Evolutionary conservation across 1,140 invertebrate genomes (phyloP).

Genomic region (Chionoecetes opilio): DNA sequence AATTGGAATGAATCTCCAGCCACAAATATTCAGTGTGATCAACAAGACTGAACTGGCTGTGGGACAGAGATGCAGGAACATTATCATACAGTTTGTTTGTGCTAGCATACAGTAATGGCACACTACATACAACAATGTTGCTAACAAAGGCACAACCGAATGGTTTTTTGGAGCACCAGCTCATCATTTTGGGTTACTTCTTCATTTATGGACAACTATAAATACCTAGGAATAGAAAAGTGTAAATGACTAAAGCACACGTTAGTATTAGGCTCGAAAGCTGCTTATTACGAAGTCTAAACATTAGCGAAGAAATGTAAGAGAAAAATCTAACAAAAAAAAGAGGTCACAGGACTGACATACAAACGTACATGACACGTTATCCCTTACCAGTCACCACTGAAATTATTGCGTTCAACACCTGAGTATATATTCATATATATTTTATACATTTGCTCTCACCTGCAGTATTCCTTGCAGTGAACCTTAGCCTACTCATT

Average conservation of each 20-base stretch:
- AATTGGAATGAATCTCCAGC: background rate
- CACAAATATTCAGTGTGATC: background rate
- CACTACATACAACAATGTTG: slow-evolving; percentile 70
- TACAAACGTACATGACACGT: slow-evolving; percentile 62
- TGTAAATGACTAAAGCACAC: slow-evolving; percentile 71
- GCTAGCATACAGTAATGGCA: slow-evolving; percentile 74
- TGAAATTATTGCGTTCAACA: slow-evolving; percentile 47
- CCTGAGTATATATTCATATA: background rate
- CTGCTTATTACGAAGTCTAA: slow-evolving; percentile 60
- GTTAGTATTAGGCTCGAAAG: slow-evolving; percentile 71
- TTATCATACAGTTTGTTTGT: slow-evolving; percentile 57
- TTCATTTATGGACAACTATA: slow-evolving; percentile 64
- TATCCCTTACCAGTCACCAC: slow-evolving; percentile 63
- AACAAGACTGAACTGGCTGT: background rate
- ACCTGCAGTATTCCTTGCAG: background rate
- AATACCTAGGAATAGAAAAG: slow-evolving; percentile 76
- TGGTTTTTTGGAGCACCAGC: slow-evolving; percentile 52
- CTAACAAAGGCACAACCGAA: slow-evolving; percentile 74
- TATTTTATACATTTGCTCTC: background rate
- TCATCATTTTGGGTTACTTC: slow-evolving; percentile 24
- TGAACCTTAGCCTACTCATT: background rate
- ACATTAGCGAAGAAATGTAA: slow-evolving; percentile 48
- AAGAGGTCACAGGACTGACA: background rate
- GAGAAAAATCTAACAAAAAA: background rate
- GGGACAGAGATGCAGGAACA: background rate